phyloP scores from a whole-genome alignment of 2,888 invertebrate genomes.

The Leptopilina myrica region DNA sequence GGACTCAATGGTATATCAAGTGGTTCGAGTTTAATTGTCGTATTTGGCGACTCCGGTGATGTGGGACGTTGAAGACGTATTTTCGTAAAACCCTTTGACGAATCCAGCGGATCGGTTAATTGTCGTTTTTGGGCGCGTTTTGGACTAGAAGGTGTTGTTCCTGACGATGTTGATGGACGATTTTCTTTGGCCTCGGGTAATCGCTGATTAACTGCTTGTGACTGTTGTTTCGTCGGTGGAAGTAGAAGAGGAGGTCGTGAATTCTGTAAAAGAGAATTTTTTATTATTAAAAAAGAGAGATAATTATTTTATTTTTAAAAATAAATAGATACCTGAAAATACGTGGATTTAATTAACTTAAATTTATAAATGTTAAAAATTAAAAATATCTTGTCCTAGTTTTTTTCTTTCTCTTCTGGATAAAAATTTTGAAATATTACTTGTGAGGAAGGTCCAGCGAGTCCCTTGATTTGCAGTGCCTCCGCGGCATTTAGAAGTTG shows the following conservation, averaged over 20 bases:
- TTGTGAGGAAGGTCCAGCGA: constrained; percentile 74
- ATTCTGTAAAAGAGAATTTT: constrained; percentile 56
- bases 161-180: constrained; percentile 60
- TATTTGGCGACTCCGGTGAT: constrained; percentile 64
- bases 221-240: constrained; percentile 67
- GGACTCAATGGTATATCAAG: constrained; percentile 72
- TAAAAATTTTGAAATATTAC: constrained; percentile 52
- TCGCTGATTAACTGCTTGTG: constrained; percentile 56
- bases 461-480: constrained; percentile 88
- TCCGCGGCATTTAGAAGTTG: constrained; percentile 90
- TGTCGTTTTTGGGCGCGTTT: constrained; percentile 72
- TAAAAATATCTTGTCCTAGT: too few species aligned
- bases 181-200: constrained; percentile 66
- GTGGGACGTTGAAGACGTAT: constrained; percentile 70
- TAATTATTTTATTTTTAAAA: too few species aligned
- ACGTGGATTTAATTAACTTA: too few species aligned
- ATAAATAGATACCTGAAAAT: too few species aligned
- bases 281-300: too few species aligned
- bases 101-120: constrained; percentile 61
- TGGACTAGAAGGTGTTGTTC: constrained; percentile 62
- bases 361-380: too few species aligned
- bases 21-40: constrained; percentile 71
- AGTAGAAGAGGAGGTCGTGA: constrained; percentile 68
- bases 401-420: too few species aligned
- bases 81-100: constrained; percentile 68